Evolutionary conservation across 1,140 invertebrate genomes (phyloP).

Genomic region (Portunus trituberculatus): DNA sequence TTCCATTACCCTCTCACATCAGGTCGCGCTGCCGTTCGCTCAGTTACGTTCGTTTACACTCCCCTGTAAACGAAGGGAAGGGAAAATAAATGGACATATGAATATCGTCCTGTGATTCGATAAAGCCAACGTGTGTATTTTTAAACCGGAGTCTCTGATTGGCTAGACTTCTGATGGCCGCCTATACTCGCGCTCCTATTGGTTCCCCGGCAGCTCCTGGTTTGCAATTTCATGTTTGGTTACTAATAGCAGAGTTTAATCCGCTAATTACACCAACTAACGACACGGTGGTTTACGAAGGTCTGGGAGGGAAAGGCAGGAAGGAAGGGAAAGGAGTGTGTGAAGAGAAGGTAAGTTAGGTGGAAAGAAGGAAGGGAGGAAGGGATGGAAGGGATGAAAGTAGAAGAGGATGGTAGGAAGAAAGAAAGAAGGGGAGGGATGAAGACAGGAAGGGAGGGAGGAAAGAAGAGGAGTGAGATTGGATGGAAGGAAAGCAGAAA

Average conservation of each 20-base stretch:
- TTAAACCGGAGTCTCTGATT: background rate
- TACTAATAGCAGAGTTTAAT: background rate
- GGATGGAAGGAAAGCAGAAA: no score
- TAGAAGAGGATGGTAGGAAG: no score
- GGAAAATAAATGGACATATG: background rate
- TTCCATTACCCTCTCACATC: no score
- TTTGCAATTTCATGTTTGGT: slow-evolving; percentile 2
- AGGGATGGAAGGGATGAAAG: background rate
- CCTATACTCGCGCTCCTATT: background rate
- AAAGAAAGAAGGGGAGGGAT: no score
- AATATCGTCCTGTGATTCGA: background rate
- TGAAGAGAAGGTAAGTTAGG: background rate
- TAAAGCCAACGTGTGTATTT: background rate
- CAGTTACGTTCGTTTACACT: no score
- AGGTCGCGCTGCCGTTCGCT: no score
- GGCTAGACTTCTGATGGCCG: background rate
- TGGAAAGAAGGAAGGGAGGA: background rate
- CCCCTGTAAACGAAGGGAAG: background rate
- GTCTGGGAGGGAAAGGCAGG: background rate
- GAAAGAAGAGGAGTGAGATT: no score
- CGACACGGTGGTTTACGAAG: background rate
- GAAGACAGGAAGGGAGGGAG: no score
- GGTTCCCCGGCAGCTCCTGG: background rate
- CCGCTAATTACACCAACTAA: slow-evolving; percentile 1
- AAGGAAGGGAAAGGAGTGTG: background rate